These are phyloP conservation scores for Colletes gigas DNA, from an alignment of 1,140 invertebrate genomes.

Conservation along the genomic window DNA sequence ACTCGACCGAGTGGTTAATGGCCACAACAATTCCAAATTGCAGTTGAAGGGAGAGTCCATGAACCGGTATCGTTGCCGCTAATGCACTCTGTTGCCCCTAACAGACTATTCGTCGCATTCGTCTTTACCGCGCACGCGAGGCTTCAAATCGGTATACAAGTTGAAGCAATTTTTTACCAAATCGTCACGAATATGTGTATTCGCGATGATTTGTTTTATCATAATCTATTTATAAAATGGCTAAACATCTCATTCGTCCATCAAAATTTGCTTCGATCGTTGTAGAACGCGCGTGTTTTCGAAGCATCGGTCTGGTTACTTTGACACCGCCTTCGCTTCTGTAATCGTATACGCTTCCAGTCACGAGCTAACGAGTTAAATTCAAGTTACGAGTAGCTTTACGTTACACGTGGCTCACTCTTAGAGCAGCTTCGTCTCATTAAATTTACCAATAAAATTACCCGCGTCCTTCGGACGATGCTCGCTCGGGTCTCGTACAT, in stretches of 20 bases:
- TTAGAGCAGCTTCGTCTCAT: slow-evolving; percentile 37
- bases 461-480: slow-evolving; percentile 8
- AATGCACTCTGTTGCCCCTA: slow-evolving; percentile 11
- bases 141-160: too few relatives aligned
- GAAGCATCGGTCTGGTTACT: background rate
- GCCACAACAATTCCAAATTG: slow-evolving; percentile 35
- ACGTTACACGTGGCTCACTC: slow-evolving; percentile 27
- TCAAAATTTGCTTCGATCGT: too few relatives aligned
- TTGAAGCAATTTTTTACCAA: too few relatives aligned
- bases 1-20: slow-evolving; percentile 32
- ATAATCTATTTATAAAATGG: too few relatives aligned
- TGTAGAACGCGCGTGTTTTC: background rate
- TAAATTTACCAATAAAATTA: slow-evolving; percentile 46
- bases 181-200: too few relatives aligned
- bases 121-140: background rate
- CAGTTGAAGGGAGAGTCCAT: slow-evolving; percentile 4
- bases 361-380: slow-evolving; percentile 37
- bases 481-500: background rate
- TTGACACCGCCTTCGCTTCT: background rate
- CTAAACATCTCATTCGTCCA: too few relatives aligned
- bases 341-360: slow-evolving; percentile 15
- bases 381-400: slow-evolving; percentile 38
- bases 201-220: too few relatives aligned
- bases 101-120: background rate
- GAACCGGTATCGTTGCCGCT: slow-evolving; percentile 12